Base-by-base conservation (phyloP, 2,888 invertebrate genomes). In the Agapostemon virescens region DNA sequence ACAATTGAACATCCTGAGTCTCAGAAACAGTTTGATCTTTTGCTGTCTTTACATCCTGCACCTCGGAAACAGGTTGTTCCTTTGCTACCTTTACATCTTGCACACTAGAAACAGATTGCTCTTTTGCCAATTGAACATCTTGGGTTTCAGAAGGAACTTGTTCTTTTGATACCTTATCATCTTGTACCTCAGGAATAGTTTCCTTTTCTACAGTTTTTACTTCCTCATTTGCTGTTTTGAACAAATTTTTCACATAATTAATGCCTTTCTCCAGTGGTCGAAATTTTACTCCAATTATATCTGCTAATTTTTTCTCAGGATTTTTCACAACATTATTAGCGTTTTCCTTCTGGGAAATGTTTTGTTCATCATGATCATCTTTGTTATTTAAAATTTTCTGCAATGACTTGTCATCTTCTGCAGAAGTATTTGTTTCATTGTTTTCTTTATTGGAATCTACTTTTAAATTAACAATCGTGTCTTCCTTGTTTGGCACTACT, bases 401-500 rank as follows among this genome's bases (percentile, higher is more conserved):
- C 7, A 15, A 17, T 15, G 55, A 23, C 9, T 66, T 26, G 4
- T 42, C 42, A 30, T 52, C 36, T 4, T 38, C 33, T 63, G 40
- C 42, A 79, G 70, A 67, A 79, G 67, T 69, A 58, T 23, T 68
- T 20, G 70, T 23, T 61, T 72, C 38, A 42, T 17, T 36, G 58
- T 61, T 67, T 26, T 63, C 23, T 9, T 63, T 55, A 49, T n/a
- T 38, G 13, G 55, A 40, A 72, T 42, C 69, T 58, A 23, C 30
- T 52, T n/a, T 30, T 4, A 58, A 42, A 69, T 52, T 52, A 67
- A 30, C 23, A 49, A 42, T 11, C 33, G 40, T 4, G 64, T 45
- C 26, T 69, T 67, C 40, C 52, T 52, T 40, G 52, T 84, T 75
- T 74, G 74, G 74, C 58, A 79, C 68, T 61, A 67, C 42, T 11